phyloP scores from a whole-genome alignment of 1,140 invertebrate genomes.

The Neotoxoptera formosana region DNA sequence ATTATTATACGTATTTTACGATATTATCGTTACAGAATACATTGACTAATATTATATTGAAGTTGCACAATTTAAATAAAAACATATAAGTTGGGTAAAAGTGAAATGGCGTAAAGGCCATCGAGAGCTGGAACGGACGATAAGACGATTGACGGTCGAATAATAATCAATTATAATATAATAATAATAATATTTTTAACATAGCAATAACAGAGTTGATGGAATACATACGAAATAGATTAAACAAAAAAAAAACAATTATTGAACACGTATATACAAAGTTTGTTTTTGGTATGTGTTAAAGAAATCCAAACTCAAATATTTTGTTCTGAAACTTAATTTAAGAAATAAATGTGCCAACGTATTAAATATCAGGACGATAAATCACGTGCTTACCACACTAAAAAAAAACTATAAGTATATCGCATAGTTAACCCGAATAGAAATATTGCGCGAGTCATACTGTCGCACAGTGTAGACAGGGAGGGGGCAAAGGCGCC shows the following conservation, averaged over 20 bases:
- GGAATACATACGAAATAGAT: neutral
- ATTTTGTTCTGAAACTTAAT: neutral
- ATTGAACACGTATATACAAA: neutral
- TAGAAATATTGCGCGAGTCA: neutral
- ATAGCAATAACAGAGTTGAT: neutral
- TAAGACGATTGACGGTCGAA: no score
- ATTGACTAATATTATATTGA: no score
- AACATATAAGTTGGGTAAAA: no score
- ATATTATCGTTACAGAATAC: neutral
- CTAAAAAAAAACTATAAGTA: neutral
- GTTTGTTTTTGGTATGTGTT: neutral
- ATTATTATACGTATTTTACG: neutral
- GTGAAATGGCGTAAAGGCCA: no score
- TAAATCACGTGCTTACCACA: neutral
- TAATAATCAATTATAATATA: no score
- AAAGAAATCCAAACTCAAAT: neutral
- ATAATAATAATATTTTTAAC: no score
- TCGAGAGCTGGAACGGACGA: no score
- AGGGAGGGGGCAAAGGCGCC: no score
- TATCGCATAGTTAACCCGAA: neutral
- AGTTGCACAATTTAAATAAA: no score
- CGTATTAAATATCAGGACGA: neutral
- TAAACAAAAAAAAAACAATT: neutral
- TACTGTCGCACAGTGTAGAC: neutral
- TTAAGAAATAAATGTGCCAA: neutral